phyloP scores from a whole-genome alignment of 2,113 vertebrate species.

The Zosterops borbonicus region DNA sequence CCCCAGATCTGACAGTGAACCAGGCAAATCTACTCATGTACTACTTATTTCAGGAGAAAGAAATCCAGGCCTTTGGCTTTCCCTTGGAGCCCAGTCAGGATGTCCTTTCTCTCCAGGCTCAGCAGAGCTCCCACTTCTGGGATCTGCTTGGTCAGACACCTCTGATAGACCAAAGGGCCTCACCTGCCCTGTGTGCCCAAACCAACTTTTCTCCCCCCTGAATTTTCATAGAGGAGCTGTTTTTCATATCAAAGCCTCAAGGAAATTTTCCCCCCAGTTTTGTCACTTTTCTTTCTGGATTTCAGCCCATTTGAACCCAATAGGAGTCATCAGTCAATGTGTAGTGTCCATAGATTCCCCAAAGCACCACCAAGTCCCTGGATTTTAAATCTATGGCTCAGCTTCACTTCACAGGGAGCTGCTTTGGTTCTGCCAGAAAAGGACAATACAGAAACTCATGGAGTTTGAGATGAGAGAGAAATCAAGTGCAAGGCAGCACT shows the following conservation, averaged over 20 bases:
- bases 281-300: background rate
- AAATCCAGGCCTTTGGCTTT: background rate
- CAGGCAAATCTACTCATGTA: background rate
- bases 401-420: fast-evolving
- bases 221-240: background rate
- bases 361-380: background rate
- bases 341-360: fast-evolving
- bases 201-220: background rate
- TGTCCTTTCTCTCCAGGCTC: background rate
- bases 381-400: background rate
- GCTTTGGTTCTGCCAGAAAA: background rate
- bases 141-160: background rate
- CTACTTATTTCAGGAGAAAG: background rate
- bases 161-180: background rate
- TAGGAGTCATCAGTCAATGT: background rate
- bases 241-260: background rate
- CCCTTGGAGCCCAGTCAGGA: background rate
- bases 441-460: background rate
- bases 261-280: fast-evolving
- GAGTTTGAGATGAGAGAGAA: background rate
- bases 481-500: background rate
- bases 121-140: background rate
- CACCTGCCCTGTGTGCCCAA: background rate
- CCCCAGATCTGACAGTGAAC: background rate
- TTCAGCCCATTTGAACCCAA: background rate